Evolutionary conservation across 2,888 invertebrate genomes (phyloP), one percentile per base, ranked within the genome.

Genomic region (Polydrusus tereticollis): DNA sequence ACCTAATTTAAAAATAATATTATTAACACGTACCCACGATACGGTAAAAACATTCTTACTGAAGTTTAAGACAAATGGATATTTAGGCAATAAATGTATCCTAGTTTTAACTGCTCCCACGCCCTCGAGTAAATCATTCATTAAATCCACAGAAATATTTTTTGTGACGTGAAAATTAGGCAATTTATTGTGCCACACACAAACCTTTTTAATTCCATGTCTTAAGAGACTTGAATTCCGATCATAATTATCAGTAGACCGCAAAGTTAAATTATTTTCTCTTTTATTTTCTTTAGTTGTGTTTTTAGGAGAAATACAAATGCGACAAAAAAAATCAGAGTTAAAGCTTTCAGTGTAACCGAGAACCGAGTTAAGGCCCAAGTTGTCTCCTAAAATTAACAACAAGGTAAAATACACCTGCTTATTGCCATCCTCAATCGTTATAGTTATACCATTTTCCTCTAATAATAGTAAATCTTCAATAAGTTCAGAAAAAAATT

Each of bases 321-420:
- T 43, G 14, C 72, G 33, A 29, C 75, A 67, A 64, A 62, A 75
- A 63, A 21, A 69, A 62, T 75, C 69, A n/a, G 70, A 47, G 26
- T 16, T 68, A 50, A 69, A 75, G 65, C 75, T 64, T 66, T 69
- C 50, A 16, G 59, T 45, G 21, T 73, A 75, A 12, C 72, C 69
- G 16, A 73, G 26, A 12, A 75, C 57, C 18, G 69, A 60, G 52
- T 75, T 57, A 1, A 73, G 6, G 6, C 72, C 75, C 43, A 75
- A 65, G 38, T 75, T 75, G 41, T 76, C 76, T n/a, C 75, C 75
- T 16, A 76, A 16, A 36, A 75, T 62, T 23, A 74, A 29, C 16
- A 41, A 29, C 8, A 71, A 16, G 43, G 18, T 20, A 69, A 76
- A 75, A 64, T 72, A 74, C 10, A 73, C 29, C 57, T 58, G 33